Percentiles rank a stretch among this genome's conserved stretches.
These are phyloP conservation scores for Platyrinchus mystaceus DNA, from an alignment of 2,797 vertebrate genomes.

Conservation along the genomic window DNA sequence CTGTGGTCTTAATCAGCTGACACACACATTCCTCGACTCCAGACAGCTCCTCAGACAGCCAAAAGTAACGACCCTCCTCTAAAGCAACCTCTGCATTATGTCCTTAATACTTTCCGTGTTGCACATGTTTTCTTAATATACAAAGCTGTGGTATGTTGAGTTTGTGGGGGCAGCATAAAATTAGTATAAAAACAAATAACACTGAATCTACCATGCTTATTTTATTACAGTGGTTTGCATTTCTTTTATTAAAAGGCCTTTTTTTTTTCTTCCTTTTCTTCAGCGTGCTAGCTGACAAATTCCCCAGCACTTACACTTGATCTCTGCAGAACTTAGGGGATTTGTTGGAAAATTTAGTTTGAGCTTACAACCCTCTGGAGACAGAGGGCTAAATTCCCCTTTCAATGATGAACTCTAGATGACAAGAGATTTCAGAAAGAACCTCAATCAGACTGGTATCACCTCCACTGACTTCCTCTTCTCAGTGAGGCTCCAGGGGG, in stretches of 20 bases:
- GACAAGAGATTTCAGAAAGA: neutral
- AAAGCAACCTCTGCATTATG: neutral
- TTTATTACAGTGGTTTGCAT: neutral
- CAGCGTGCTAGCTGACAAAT: neutral
- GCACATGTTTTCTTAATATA: slow-evolving; percentile 35
- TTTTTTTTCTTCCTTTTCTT: accelerated
- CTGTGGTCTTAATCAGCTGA: slow-evolving; percentile 45
- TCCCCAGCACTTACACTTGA: neutral
- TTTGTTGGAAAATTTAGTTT: neutral
- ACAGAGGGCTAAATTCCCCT: neutral
- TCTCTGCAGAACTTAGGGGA: neutral
- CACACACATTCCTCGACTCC: neutral
- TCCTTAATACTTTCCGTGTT: slow-evolving; percentile 29
- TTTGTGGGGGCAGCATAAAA: neutral
- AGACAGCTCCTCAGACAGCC: slow-evolving; percentile 17
- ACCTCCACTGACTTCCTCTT: neutral
- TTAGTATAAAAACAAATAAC: slow-evolving; percentile 15
- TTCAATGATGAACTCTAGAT: neutral
- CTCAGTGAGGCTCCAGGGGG: neutral
- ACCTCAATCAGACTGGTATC: neutral
- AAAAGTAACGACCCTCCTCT: neutral
- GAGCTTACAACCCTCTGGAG: neutral
- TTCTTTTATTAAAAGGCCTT: neutral
- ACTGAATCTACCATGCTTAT: neutral
- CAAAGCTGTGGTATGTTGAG: neutral